Evolutionary conservation across 2,888 invertebrate genomes (phyloP), one percentile per base, ranked within the genome.

Genomic region (Folsomia manolachei): DNA sequence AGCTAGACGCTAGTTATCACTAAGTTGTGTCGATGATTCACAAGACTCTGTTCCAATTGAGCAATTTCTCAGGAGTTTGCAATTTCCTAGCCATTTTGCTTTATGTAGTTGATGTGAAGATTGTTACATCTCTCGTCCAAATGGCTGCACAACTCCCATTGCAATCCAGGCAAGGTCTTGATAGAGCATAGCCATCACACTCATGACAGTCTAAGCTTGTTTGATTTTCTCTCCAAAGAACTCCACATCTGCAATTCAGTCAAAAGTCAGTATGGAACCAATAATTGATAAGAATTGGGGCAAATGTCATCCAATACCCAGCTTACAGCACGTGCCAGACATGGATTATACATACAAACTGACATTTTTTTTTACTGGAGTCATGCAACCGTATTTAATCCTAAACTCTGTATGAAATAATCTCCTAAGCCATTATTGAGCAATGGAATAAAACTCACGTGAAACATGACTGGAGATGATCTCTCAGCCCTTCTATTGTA

Each of bases 151-250:
- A 93, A 80, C 88, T 87, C 68, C 91, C 92, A 74, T 90, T 89
- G 83, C 92, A 93, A 19, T 88, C 85, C 14, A 90, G 90, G 82
- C 93, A 93, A 23, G 92, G 91, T 79, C 92, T 86, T 81, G 88
- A 87, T 82, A 91, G 85, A 71, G 90, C 89, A 82, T 91, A 92
- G 69, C 92, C 91, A 61, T 91, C 92, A 83, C 92, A 93, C 83
- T 93, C 92, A 65, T 88, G 86, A 83, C 92, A 93, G 82, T 91
- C 91, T 63, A 91, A 85, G 9, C 91, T 90, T 61, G 90, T 90
- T 83, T 92, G 91, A 81, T 90, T 88, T 82, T 91, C 90, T 81
- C 87, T 88, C 92, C 92, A 93, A 80, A 90, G 90, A 26, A 91
- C 91, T 68, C 91, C 91, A 84, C 92, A 93, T 82, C 88, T 88